Evolutionary conservation across 2,888 invertebrate genomes (phyloP), one percentile per base, ranked within the genome.

Genomic region (Calliphora vomitoria): DNA sequence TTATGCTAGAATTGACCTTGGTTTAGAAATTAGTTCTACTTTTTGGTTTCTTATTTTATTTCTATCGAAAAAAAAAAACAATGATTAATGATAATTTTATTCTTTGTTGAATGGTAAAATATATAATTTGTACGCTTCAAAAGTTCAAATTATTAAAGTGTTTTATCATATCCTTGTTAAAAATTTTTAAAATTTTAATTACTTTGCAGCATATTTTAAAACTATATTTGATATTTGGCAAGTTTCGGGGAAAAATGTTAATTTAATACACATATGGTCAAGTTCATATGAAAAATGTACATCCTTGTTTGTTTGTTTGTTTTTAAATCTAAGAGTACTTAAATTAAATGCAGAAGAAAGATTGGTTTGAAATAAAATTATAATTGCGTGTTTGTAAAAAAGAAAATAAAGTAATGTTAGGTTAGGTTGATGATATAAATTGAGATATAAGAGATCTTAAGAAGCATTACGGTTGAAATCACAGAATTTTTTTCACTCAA

Each of bases 21-120:
- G 66, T 60, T 83, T 72, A 20, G 41, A 81, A 87, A 87, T 84
- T 81, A 87, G 87, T 87, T 76, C 76, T 66, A 79, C 47, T 60
- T 13, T 71, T 60, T 78, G 64, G 58, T 82, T 58, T 35, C 47
- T 76, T 81, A 44, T 76, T 76, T 68, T 53, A 44, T 66, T 35
- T 60, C 58, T 2, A 64, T 18, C 11, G 10, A 31, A 35, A 3
- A 31, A 53, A 60, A 55, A 10, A 71, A 53, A 41, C 58, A 71
- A 71, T 83, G 84, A 87, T 87, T 84, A 84, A 87, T 87, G 83
- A 20, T 72, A 68, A 84, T 81, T 84, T 76, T 84, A 84, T 87
- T 81, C 76, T 76, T 25, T 76, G 66, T 71, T 80, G 87, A 84
- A 66, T 71, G 71, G 41, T 81, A 66, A 78, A 82, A 66, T 66